A percentile compares a stretch with the other conserved stretches of the same genome.
These are phyloP conservation scores for Drosophila meridiana DNA, from an alignment of 2,888 invertebrate genomes.

Conservation along the genomic window DNA sequence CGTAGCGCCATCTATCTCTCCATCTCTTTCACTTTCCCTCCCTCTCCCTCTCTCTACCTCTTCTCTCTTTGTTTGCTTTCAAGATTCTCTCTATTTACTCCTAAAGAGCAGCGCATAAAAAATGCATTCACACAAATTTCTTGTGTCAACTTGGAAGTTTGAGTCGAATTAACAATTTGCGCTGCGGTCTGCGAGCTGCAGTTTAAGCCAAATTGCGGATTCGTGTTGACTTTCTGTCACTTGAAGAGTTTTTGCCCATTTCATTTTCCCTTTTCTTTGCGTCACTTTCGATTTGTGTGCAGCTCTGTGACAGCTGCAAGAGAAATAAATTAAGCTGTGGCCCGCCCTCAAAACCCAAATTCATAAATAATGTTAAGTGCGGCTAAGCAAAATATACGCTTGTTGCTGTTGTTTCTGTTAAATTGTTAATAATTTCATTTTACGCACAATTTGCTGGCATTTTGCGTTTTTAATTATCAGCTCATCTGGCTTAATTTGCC, in stretches of 20 bases:
- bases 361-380: slow-evolving; percentile 4
- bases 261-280: slow-evolving; percentile 2
- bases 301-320: slow-evolving; percentile 33
- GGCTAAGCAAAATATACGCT: neutral
- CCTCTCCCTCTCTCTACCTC: slow-evolving; percentile 7
- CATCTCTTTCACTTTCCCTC: slow-evolving; percentile 5
- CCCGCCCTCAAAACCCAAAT: neutral
- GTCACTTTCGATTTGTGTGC: slow-evolving; percentile 31
- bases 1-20: neutral
- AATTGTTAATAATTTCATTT: slow-evolving; percentile 22
- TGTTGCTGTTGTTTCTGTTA: slow-evolving; percentile 3
- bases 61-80: slow-evolving; percentile 9
- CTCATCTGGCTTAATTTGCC: slow-evolving; percentile 55
- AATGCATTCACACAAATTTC: slow-evolving; percentile 68
- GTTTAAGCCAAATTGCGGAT: slow-evolving; percentile 65
- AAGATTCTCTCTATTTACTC: neutral
- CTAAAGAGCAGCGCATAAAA: slow-evolving; percentile 38
- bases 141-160: slow-evolving; percentile 67
- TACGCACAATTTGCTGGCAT: slow-evolving; percentile 40
- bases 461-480: slow-evolving; percentile 64
- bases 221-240: slow-evolving; percentile 65
- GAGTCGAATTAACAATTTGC: slow-evolving; percentile 67
- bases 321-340: neutral
- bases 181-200: slow-evolving; percentile 45
- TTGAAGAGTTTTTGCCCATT: slow-evolving; percentile 1